Conservation (phyloP, 2,797 vertebrate species). For the Urophycis tenuis region DNA sequence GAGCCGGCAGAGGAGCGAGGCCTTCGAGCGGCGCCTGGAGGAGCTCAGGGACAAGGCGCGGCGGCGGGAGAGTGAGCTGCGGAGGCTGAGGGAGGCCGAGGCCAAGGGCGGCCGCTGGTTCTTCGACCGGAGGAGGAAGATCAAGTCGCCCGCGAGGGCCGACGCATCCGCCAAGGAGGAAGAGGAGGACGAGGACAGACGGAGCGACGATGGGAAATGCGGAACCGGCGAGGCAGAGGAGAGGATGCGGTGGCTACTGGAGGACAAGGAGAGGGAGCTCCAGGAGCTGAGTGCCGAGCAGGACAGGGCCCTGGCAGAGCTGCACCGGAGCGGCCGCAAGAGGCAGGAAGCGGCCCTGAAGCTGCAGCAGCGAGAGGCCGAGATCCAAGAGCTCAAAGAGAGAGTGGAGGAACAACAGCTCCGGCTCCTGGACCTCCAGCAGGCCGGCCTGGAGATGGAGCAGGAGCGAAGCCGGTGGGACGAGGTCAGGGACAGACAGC, state of each 20-base stretch:
- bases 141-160: constrained; percentile 52
- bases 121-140: constrained; percentile 65
- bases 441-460: constrained; percentile 31
- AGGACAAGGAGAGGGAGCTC: constrained; percentile 68
- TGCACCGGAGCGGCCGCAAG: constrained; percentile 46
- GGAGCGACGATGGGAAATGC: constrained; percentile 38
- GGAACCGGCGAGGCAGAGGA: constrained; percentile 64
- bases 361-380: constrained; percentile 56
- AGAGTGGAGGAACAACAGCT: constrained; percentile 63
- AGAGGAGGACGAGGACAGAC: constrained; percentile 53
- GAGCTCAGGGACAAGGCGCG: constrained; percentile 61
- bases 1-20: constrained; percentile 59
- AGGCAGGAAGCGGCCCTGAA: constrained; percentile 27
- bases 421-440: constrained; percentile 60
- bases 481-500: constrained; percentile 15
- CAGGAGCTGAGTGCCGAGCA: constrained; percentile 62
- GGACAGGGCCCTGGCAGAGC: constrained; percentile 31
- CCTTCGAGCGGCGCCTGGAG: constrained; percentile 60
- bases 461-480: constrained; percentile 47
- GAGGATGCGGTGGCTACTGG: constrained; percentile 64
- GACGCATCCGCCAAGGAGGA: constrained; percentile 27
- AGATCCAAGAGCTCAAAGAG: constrained; percentile 64
- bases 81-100: constrained; percentile 64
- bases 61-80: constrained; percentile 63
- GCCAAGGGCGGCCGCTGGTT: constrained; percentile 65